Percentiles rank a stretch among this genome's conserved stretches.
Conservation (phyloP, 2,888 invertebrate species). For the Sceliomorpha sp. region DNA sequence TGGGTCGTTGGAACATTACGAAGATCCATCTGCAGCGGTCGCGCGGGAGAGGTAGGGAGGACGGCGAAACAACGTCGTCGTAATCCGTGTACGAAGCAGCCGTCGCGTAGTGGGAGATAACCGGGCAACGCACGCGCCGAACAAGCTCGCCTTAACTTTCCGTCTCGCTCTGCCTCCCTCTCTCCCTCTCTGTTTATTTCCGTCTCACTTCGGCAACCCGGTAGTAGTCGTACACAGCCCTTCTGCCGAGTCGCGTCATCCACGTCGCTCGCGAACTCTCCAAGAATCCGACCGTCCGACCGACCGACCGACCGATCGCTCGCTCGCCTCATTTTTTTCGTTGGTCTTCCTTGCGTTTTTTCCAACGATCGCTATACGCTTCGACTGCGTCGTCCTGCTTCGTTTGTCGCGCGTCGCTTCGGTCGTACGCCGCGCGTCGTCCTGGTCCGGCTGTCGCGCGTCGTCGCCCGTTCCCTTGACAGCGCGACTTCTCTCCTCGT, state of each 20-base stretch:
- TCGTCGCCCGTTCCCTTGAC: too few relatives aligned
- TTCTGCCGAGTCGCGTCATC: conserved; percentile 63
- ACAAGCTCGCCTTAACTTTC: conserved; percentile 13
- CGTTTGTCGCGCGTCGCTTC: too few relatives aligned
- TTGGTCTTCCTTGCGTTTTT: too few relatives aligned
- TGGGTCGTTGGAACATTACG: conserved; percentile 5
- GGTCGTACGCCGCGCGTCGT: too few relatives aligned
- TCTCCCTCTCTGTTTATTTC: conserved; percentile 31
- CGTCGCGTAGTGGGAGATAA: conserved; percentile 15
- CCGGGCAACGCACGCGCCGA: conserved; percentile 34
- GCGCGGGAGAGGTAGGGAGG: conserved; percentile 1
- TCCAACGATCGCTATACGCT: too few relatives aligned
- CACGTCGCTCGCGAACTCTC: background rate
- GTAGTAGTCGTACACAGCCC: conserved; percentile 69
- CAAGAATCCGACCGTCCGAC: too few relatives aligned
- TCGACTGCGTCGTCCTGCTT: too few relatives aligned
- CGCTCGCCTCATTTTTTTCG: too few relatives aligned
- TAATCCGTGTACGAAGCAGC: too few relatives aligned
- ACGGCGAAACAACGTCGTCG: conserved; percentile 1
- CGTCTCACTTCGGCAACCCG: conserved; percentile 30
- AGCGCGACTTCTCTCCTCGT: too few relatives aligned
- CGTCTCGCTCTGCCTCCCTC: conserved; percentile 9
- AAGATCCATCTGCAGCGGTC: background rate
- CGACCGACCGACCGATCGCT: too few relatives aligned
- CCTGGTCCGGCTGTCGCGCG: too few relatives aligned